Evolutionary conservation across 2,797 vertebrate genomes (phyloP).

Genomic region (Champsocephalus gunnari): DNA sequence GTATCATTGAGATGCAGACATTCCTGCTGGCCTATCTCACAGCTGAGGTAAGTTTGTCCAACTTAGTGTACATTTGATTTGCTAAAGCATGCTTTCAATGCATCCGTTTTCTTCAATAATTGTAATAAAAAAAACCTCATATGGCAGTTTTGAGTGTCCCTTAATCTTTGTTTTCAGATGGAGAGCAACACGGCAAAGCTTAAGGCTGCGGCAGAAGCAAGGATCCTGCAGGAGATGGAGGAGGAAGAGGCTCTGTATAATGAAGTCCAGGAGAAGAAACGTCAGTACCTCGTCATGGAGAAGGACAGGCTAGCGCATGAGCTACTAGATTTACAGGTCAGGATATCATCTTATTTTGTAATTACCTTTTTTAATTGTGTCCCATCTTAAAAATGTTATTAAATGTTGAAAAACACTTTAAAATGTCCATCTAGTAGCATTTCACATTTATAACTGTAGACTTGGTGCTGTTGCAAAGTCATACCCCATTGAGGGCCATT

Average conservation of each 20-base stretch:
- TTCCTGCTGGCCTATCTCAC: slow-evolving; percentile 87
- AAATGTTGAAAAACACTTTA: neutral
- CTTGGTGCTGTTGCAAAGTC: neutral
- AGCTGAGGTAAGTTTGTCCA: slow-evolving; percentile 81
- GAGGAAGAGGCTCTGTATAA: slow-evolving; percentile 79
- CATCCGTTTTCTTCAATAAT: neutral
- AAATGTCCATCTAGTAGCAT: too few relatives aligned
- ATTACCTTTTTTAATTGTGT: neutral
- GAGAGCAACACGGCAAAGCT: slow-evolving; percentile 77
- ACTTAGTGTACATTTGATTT: neutral
- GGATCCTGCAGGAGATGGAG: slow-evolving; percentile 79
- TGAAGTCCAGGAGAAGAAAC: slow-evolving; percentile 78
- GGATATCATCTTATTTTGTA: neutral
- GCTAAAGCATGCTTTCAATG: neutral
- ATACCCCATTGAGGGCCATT: neutral
- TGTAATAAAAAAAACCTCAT: too few relatives aligned
- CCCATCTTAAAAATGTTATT: neutral
- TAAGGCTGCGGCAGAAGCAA: slow-evolving; percentile 84
- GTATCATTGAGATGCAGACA: slow-evolving; percentile 83
- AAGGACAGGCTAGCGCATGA: slow-evolving; percentile 75
- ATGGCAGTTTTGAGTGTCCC: neutral
- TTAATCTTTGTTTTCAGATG: slow-evolving; percentile 77
- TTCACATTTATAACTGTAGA: too few relatives aligned
- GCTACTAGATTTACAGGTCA: slow-evolving; percentile 88
- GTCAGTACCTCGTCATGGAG: slow-evolving; percentile 75